Conservation (phyloP, 2,113 vertebrate genomes). For the Mus pahari region DNA sequence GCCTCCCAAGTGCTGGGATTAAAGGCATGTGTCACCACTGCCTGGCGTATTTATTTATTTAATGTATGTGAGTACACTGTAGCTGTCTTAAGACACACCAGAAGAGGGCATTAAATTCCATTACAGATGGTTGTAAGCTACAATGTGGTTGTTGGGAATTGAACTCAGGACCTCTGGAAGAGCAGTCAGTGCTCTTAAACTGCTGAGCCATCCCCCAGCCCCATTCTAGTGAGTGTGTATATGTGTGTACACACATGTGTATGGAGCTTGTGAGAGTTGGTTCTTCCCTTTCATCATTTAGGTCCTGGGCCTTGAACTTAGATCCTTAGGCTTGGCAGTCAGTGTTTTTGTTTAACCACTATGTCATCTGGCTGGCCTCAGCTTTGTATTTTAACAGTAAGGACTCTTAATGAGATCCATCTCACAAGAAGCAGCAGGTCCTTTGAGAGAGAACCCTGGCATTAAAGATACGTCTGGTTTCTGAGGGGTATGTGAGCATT, state of each 20-base stretch:
- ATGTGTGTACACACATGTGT: background rate
- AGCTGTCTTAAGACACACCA: too few species aligned
- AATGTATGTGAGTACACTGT: too few species aligned
- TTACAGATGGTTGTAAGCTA: too few species aligned
- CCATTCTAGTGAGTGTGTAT: background rate
- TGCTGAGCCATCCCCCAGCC: background rate
- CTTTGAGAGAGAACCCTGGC: slow-evolving; percentile 4
- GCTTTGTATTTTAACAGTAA: slow-evolving; percentile 7
- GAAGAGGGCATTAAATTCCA: too few species aligned
- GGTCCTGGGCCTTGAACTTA: background rate
- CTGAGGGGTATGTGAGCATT: background rate
- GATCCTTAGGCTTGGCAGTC: background rate
- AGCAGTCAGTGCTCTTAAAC: background rate
- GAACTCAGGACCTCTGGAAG: too few species aligned
- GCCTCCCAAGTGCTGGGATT: too few species aligned
- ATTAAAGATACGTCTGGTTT: slow-evolving; percentile 46
- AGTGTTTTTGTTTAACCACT: background rate
- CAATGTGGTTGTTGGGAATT: too few species aligned
- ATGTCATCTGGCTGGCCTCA: background rate
- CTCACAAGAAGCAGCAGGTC: background rate
- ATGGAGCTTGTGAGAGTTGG: background rate
- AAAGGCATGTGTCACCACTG: too few species aligned
- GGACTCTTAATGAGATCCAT: background rate
- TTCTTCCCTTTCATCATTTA: background rate
- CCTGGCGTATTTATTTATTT: too few species aligned